Evolutionary conservation across 2,888 invertebrate genomes (phyloP).

Genomic region (Diaprepes abbreviatus): DNA sequence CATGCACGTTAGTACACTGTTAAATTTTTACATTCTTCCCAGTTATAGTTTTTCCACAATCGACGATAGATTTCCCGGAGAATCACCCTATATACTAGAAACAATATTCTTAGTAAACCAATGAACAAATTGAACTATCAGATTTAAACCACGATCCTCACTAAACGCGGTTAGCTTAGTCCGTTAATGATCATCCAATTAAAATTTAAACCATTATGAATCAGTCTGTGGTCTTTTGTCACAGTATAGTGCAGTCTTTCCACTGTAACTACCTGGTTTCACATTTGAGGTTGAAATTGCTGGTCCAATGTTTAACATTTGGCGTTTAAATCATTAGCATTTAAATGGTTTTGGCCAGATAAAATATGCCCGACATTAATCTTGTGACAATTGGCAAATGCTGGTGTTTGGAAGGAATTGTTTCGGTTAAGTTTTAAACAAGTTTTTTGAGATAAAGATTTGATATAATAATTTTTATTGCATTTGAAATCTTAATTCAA

Average conservation of each 20-base stretch:
- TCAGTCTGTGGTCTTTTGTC: slow-evolving; percentile 35
- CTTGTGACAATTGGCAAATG: slow-evolving; percentile 1
- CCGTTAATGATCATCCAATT: slow-evolving; percentile 20
- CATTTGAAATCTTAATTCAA: too few species aligned
- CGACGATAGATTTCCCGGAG: too few species aligned
- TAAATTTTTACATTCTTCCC: too few species aligned
- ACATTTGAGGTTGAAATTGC: slow-evolving; percentile 31
- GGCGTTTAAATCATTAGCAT: slow-evolving; percentile 35
- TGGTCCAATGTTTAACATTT: slow-evolving; percentile 29
- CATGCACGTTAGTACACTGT: too few species aligned
- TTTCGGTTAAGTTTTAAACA: too few species aligned
- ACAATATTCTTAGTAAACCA: too few species aligned
- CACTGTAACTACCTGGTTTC: slow-evolving; percentile 29
- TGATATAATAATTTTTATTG: too few species aligned
- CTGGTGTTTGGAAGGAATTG: not conserved
- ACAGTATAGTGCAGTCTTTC: slow-evolving; percentile 23
- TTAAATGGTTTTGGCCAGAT: slow-evolving; percentile 25
- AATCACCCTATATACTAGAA: too few species aligned
- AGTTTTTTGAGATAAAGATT: too few species aligned
- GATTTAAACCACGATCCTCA: not conserved
- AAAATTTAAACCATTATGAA: slow-evolving; percentile 36
- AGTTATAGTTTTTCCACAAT: too few species aligned
- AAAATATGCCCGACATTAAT: slow-evolving; percentile 11
- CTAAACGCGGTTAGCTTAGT: slow-evolving; percentile 8
- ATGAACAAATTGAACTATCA: too few species aligned